Conservation (phyloP, 2,888 invertebrate genomes). For the Drosophila bunnanda region DNA sequence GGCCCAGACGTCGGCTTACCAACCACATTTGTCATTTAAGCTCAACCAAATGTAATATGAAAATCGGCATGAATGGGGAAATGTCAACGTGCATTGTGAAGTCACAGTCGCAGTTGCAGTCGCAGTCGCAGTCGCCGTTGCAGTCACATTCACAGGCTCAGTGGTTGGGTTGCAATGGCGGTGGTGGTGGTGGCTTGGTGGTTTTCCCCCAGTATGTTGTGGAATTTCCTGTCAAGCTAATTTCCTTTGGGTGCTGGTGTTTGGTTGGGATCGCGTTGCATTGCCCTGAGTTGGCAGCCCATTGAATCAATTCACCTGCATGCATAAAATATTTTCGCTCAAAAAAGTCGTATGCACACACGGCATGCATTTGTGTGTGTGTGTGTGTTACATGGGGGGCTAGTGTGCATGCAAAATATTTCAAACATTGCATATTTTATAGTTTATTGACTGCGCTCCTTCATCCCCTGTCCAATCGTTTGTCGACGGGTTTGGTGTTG, state of each 20-base stretch:
- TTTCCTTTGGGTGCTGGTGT: conserved; percentile 78
- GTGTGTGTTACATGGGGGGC: conserved; percentile 4
- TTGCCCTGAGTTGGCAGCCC: conserved; percentile 58
- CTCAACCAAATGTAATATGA: conserved; percentile 77
- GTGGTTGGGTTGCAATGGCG: conserved; percentile 27
- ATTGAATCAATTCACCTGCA: conserved; percentile 79
- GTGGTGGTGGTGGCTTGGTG: conserved; percentile 46
- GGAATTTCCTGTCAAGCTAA: conserved; percentile 82
- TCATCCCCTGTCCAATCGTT: conserved; percentile 12
- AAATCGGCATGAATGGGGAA: conserved; percentile 73
- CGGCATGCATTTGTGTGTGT: not conserved
- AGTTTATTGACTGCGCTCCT: conserved; percentile 72
- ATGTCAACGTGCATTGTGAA: conserved; percentile 69
- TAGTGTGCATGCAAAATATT: conserved; percentile 48
- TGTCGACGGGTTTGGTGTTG: conserved; percentile 2
- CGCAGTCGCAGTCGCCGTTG: not conserved
- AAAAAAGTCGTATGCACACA: conserved; percentile 28
- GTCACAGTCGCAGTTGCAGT: conserved; percentile 7
- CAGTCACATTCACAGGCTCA: conserved; percentile 2
- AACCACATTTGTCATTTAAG: conserved; percentile 78
- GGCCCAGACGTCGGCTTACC: conserved; percentile 74
- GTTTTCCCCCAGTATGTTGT: conserved; percentile 56
- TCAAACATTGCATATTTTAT: conserved; percentile 78
- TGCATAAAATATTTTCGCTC: conserved; percentile 72
- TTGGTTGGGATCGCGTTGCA: conserved; percentile 50